Conservation (phyloP, 2,888 invertebrate species). For the Mystacides longicornis region DNA sequence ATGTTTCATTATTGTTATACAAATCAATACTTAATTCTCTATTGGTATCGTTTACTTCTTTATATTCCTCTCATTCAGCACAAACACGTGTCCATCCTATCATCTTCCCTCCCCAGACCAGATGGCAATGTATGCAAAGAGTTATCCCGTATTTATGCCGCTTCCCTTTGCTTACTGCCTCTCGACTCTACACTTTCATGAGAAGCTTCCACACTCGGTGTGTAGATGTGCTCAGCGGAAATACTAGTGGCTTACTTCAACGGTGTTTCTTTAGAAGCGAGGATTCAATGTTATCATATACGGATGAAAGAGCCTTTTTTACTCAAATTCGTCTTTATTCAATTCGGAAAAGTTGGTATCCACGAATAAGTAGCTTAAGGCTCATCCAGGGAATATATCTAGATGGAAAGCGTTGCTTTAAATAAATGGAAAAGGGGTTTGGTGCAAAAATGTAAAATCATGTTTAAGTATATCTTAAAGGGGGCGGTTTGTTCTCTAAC, state of each 20-base stretch:
- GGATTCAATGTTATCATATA: neutral
- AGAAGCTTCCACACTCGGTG: neutral
- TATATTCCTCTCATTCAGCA: neutral
- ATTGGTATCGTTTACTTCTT: too few species aligned
- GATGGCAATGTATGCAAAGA: neutral
- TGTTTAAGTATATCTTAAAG: neutral
- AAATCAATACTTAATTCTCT: too few species aligned
- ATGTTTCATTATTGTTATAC: too few species aligned
- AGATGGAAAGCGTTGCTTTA: neutral
- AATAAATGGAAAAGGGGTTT: conserved; percentile 1
- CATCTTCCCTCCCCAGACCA: neutral
- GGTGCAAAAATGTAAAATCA: conserved; percentile 1
- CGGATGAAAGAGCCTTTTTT: neutral
- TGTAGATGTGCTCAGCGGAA: neutral
- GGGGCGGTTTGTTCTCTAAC: neutral
- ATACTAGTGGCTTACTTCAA: neutral
- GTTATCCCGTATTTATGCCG: neutral
- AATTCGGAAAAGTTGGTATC: neutral
- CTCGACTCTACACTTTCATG: neutral
- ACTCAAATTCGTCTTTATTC: neutral
- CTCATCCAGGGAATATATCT: conserved; percentile 5
- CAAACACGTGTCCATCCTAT: neutral
- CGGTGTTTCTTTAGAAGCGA: neutral
- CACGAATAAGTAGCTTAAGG: neutral
- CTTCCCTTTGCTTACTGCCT: neutral